Base-by-base conservation (phyloP, 2,888 invertebrate genomes). In the Netelia melanura region DNA sequence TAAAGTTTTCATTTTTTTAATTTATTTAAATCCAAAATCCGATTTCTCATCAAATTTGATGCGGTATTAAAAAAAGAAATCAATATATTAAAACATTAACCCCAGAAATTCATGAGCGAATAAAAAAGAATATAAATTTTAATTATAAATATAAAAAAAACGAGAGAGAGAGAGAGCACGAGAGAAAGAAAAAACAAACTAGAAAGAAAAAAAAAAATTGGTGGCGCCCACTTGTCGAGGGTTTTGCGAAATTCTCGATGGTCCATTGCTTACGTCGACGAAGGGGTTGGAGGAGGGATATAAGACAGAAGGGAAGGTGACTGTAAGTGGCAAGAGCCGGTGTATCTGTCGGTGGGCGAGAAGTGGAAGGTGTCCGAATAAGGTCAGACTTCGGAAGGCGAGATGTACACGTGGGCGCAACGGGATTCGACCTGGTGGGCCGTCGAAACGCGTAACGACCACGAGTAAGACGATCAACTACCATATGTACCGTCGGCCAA, bases 361-460 rank as follows among this genome's bases (percentile, higher is more conserved):
- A 17, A 86, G 89, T 90, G 91, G 91, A 92, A 92, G 92, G 91
- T 91, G 91, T 91, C 93, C 93, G 92, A 93, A 93, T 93, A 93
- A 93, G 92, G 93, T 92, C 90, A 92, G 91, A 90, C 89, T 88
- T 87, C 82, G 88, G 90, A 88, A 90, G 90, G 89, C 89, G 86
- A 86, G 75, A 87, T 84, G 75, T 83, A 64, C 72, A 83, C 82
- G 88, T 87, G 88, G 88, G 88, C 87, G 88, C 85, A 68, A 72
- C 78, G 80, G 81, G 86, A 79, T 86, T 82, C 85, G 54, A 86
- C 82, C 85, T 81, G 83, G 87, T 87, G 87, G 85, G 85, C 79
- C 85, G 85, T 44, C 54, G 68, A 52, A 75, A 77, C 75, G 71
- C 72, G 81, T 80, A 76, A 84, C 75, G 64, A 81, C 81, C 72